Conservation (phyloP, 1,140 invertebrate species). For the Brachionus koreanus region DNA sequence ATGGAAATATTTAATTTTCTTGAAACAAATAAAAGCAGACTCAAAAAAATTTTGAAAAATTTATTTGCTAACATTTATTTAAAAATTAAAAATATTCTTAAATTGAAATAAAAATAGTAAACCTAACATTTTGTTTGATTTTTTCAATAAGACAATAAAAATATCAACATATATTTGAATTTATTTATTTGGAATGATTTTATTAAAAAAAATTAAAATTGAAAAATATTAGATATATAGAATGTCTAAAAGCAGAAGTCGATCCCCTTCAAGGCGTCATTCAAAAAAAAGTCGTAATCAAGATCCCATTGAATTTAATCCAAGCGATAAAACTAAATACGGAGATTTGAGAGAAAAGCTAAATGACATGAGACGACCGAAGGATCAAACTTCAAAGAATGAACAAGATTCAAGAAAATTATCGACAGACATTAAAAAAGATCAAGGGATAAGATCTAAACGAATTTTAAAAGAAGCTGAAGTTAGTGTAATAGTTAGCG, state of each 20-base stretch:
- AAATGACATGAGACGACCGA: slow-evolving; percentile 10
- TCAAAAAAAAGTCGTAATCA: background rate
- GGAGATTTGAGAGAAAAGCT: slow-evolving; percentile 4
- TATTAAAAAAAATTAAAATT: background rate
- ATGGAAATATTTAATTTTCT: background rate
- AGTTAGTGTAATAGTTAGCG: slow-evolving; percentile 1
- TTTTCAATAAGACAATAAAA: background rate
- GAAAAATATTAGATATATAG: background rate
- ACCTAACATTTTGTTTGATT: background rate
- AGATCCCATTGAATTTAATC: background rate
- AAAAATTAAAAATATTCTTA: background rate
- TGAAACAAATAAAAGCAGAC: background rate
- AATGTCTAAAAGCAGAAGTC: slow-evolving; percentile 22
- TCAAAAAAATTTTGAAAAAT: background rate
- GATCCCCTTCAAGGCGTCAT: background rate
- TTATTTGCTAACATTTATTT: too few relatives aligned
- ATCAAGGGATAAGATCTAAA: background rate
- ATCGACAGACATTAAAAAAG: background rate
- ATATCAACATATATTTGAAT: background rate
- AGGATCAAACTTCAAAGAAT: background rate
- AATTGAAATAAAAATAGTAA: background rate
- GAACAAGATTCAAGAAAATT: background rate
- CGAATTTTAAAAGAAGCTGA: slow-evolving; percentile 35
- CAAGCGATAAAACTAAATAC: background rate
- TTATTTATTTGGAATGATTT: background rate